phyloP scores from a whole-genome alignment of 2,797 vertebrate species.

The Pagetopsis macropterus region DNA sequence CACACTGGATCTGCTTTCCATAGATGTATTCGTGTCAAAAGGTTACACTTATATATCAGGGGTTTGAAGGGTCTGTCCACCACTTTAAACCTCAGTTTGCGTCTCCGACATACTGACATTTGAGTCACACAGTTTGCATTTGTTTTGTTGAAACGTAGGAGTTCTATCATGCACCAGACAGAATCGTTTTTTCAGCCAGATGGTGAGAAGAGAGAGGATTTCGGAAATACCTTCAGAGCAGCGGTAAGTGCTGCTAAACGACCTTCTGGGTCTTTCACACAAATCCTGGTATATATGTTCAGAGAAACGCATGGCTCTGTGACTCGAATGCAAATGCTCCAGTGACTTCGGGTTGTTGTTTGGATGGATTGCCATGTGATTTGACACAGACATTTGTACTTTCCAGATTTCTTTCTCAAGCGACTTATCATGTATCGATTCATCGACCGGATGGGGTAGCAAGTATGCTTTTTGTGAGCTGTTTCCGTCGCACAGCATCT shows the following conservation, averaged over 20 bases:
- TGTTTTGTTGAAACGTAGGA: neutral
- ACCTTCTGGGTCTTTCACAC: slow-evolving; percentile 11
- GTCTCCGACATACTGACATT: neutral
- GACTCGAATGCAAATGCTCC: neutral
- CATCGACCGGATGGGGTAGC: neutral
- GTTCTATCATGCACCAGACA: neutral
- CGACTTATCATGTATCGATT: neutral
- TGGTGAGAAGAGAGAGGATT: slow-evolving; percentile 26
- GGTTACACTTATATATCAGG: neutral
- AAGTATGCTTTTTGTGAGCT: neutral
- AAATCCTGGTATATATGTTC: slow-evolving; percentile 1
- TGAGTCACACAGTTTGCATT: neutral
- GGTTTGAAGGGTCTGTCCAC: neutral
- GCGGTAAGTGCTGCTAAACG: slow-evolving; percentile 3
- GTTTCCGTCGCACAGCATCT: neutral
- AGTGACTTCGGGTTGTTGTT: neutral
- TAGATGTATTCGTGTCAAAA: no score
- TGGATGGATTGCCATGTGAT: neutral
- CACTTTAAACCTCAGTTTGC: neutral
- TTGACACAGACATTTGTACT: neutral
- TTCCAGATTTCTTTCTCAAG: neutral
- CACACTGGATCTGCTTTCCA: neutral
- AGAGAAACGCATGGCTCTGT: slow-evolving; percentile 3
- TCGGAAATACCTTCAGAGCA: slow-evolving; percentile 13
- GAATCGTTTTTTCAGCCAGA: slow-evolving; percentile 11